Evolutionary conservation across 2,797 vertebrate species (phyloP), one percentile per base, ranked within the genome.

Genomic region (Chaenodraco wilsoni): DNA sequence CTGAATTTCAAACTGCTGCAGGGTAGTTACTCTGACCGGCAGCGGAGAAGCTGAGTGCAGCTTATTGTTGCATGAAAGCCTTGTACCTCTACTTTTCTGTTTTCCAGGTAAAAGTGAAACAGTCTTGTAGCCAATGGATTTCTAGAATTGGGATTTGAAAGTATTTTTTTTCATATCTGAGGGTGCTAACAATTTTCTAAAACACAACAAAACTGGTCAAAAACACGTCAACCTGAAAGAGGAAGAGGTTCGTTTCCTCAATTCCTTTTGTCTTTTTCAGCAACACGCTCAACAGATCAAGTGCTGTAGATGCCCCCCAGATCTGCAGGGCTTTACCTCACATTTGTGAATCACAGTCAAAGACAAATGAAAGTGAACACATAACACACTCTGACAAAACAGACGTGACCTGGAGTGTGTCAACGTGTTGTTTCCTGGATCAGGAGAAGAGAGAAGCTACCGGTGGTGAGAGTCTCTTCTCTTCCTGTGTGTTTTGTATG

Each of bases 391-490:
- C 55, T 76, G 72, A 87, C 73, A 73, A 58, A 83, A 41, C 79
- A 82, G 75, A 61, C 37, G 31, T 72, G 82, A 87, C 73, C 86
- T 85, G 78, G 48, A 83, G 68, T 21, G 1, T 80, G 81, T 88
- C 75, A 81, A 71, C 43, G 43, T 56, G 65, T 72, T 73, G 66
- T 78, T 87, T 87, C 76, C 87, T 83, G 83, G 52, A 65, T 86
- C 60, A 66, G 74, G 21, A 61, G 72, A 40, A 33, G 46, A 84
- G 56, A 61, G 70, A 66, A 70, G 68, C 72, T 52, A 50, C 65
- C 17, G 2, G 49, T 48, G 2, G 49, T 48, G 51, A 67, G 79
- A 71, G 83, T 52, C 59, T 79, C 74, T 50, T 74, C 52, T 65
- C 45, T 62, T 50, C 17, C 52, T 61, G 61, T 82, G 70, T 82